Percentiles rank a stretch among this genome's conserved stretches.
These are phyloP conservation scores for Apamea monoglypha DNA, from an alignment of 2,888 invertebrate species.

Conservation along the genomic window DNA sequence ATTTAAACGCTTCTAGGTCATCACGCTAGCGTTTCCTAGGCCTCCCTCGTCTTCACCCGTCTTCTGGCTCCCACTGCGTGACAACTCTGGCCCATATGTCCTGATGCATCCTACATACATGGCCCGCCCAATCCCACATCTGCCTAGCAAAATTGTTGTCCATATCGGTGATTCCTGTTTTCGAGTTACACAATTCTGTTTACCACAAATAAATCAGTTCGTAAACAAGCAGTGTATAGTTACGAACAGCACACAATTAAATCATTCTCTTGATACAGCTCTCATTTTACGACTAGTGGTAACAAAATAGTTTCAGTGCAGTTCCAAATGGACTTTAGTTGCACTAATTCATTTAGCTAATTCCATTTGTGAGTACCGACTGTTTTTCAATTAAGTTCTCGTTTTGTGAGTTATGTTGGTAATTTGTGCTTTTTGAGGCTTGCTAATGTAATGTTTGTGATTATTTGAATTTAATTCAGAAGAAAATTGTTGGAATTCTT, in stretches of 20 bases:
- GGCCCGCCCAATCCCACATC: too few species aligned
- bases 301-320: slow-evolving; percentile 47
- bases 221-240: not conserved
- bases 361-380: slow-evolving; percentile 29
- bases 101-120: not conserved
- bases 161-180: not conserved
- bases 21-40: not conserved
- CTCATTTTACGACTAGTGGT: slow-evolving; percentile 33
- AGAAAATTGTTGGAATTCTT: slow-evolving; percentile 6
- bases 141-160: not conserved
- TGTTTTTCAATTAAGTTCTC: slow-evolving; percentile 48
- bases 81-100: not conserved
- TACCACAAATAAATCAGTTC: slow-evolving; percentile 2
- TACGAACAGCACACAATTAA: slow-evolving; percentile 25
- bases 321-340: slow-evolving; percentile 32
- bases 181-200: not conserved
- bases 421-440: slow-evolving; percentile 21
- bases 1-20: too few species aligned
- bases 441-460: slow-evolving; percentile 18
- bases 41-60: not conserved
- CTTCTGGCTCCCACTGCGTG: not conserved
- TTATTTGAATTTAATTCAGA: slow-evolving; percentile 36
- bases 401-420: slow-evolving; percentile 27
- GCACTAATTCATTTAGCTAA: slow-evolving; percentile 53
- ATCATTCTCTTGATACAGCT: slow-evolving; percentile 26